phyloP scores from a whole-genome alignment of 2,888 invertebrate species.

The Nomada goodeniana region DNA sequence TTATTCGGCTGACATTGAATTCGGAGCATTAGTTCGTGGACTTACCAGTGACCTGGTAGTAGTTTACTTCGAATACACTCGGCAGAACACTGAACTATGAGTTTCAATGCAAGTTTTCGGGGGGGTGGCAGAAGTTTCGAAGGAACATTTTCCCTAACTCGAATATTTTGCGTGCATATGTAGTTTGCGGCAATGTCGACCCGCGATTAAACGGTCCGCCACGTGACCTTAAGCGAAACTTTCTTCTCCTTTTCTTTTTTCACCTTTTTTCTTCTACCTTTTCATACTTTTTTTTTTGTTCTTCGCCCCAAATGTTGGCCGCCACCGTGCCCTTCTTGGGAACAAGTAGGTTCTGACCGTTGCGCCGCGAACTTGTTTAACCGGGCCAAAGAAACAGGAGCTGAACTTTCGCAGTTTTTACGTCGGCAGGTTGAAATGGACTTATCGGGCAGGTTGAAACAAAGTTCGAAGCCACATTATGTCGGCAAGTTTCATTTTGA shows the following conservation, averaged over 20 bases:
- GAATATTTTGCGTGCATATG: slow-evolving; percentile 52
- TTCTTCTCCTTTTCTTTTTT: slow-evolving; percentile 12
- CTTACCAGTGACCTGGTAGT: slow-evolving; percentile 56
- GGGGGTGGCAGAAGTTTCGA: slow-evolving; percentile 44
- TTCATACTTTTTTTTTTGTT: not conserved
- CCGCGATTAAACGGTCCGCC: slow-evolving; percentile 62
- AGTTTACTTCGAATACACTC: slow-evolving; percentile 62
- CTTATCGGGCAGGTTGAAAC: slow-evolving; percentile 72
- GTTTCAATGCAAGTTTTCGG: slow-evolving; percentile 57
- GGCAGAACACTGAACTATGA: slow-evolving; percentile 60
- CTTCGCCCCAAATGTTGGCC: slow-evolving; percentile 49
- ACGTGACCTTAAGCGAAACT: slow-evolving; percentile 57
- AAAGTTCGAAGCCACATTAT: slow-evolving; percentile 72
- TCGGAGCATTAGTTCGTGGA: slow-evolving; percentile 51
- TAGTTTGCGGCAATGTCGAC: slow-evolving; percentile 40
- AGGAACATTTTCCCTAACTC: slow-evolving; percentile 51
- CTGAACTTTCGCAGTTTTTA: slow-evolving; percentile 74
- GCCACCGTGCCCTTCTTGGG: slow-evolving; percentile 45
- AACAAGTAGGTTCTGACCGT: slow-evolving; percentile 63
- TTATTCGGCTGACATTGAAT: slow-evolving; percentile 58
- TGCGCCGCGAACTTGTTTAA: slow-evolving; percentile 73
- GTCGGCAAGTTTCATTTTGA: slow-evolving; percentile 60
- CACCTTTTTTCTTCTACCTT: not conserved
- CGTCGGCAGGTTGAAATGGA: slow-evolving; percentile 68
- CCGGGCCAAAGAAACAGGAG: slow-evolving; percentile 73